Evolutionary conservation across 2,113 vertebrate species (phyloP).

Genomic region (Pseudorectes ferrugineus): DNA sequence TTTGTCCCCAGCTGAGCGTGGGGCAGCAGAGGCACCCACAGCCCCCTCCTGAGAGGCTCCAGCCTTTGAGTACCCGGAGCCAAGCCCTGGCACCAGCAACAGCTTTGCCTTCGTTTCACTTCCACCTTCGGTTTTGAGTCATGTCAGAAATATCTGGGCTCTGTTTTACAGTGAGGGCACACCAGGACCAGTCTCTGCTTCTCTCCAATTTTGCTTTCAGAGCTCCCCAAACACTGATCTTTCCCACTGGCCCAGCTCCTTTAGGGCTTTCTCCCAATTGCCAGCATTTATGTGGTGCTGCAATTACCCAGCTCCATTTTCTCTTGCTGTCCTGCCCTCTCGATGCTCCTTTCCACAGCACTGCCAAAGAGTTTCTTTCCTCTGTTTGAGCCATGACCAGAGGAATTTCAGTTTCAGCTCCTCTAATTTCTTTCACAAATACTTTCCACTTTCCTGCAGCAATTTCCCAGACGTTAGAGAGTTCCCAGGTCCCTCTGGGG

Average conservation of each 20-base stretch:
- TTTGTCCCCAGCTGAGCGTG: neutral
- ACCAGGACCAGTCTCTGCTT: neutral
- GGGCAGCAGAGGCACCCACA: neutral
- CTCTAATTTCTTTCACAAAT: slow-evolving; percentile 7
- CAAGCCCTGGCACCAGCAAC: neutral
- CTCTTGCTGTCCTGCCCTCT: neutral
- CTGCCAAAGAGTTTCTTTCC: neutral
- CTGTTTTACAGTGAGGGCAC: neutral
- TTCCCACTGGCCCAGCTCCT: neutral
- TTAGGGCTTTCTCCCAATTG: neutral
- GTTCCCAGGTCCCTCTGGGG: neutral
- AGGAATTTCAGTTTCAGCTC: slow-evolving; percentile 15
- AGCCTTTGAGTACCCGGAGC: neutral
- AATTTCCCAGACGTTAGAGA: slow-evolving; percentile 26
- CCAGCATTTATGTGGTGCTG: neutral
- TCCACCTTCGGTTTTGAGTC: neutral
- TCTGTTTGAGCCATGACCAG: neutral
- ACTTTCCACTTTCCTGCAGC: slow-evolving; percentile 1
- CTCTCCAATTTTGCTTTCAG: neutral
- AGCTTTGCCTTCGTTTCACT: neutral
- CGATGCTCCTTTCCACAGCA: neutral
- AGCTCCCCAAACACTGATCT: neutral
- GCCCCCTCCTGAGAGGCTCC: neutral
- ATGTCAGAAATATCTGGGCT: neutral
- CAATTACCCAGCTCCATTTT: neutral